phyloP scores from a whole-genome alignment of 1,140 invertebrate genomes.

The Aphelenchoides besseyi region DNA sequence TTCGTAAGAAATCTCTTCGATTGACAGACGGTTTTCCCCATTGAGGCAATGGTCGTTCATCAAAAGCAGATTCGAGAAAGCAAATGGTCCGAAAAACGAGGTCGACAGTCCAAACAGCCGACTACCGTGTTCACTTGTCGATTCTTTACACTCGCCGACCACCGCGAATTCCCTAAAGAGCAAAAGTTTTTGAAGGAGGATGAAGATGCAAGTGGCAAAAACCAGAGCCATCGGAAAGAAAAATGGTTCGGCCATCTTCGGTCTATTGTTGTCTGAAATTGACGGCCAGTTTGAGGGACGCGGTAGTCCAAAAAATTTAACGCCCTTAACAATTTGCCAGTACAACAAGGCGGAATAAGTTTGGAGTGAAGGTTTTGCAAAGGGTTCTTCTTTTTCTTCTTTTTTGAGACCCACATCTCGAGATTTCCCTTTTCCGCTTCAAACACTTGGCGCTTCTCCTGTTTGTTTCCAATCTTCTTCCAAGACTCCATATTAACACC shows the following conservation, averaged over 20 bases:
- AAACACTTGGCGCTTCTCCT: not conserved
- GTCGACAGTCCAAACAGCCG: no score
- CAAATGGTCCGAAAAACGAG: no score
- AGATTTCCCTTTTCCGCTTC: not conserved
- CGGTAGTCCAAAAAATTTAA: not conserved
- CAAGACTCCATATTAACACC: not conserved
- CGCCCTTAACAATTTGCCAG: not conserved
- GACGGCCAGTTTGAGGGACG: not conserved
- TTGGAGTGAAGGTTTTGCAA: not conserved
- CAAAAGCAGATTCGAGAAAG: no score
- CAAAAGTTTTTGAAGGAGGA: no score
- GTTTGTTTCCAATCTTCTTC: not conserved
- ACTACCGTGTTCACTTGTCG: no score
- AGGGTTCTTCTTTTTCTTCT: not conserved
- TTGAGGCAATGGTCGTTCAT: no score
- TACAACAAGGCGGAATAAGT: not conserved
- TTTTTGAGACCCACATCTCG: not conserved
- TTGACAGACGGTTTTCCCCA: no score
- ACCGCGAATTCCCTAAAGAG: no score
- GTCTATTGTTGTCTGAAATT: not conserved
- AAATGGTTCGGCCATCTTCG: not conserved
- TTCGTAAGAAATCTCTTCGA: no score
- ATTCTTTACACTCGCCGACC: no score
- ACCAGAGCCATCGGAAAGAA: not conserved
- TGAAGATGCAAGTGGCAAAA: conserved; percentile 6